These are phyloP conservation scores for Nomada flava DNA, from an alignment of 2,888 invertebrate genomes.

Conservation along the genomic window DNA sequence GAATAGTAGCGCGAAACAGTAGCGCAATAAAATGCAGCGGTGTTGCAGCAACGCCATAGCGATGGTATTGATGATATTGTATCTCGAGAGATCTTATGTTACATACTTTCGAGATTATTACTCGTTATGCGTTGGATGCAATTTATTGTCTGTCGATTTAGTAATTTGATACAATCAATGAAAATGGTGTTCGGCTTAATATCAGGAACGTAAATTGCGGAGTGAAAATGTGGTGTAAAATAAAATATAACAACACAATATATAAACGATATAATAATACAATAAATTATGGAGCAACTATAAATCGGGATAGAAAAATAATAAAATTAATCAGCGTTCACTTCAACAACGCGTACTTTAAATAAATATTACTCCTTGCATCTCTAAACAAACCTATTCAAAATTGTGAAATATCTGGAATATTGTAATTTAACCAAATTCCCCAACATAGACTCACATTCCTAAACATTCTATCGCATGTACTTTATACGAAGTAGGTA, in stretches of 20 bases:
- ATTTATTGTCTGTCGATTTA: not conserved
- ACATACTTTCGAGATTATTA: slow-evolving; percentile 3
- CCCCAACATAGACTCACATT: not conserved
- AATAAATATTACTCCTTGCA: too few relatives aligned
- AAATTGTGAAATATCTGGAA: too few relatives aligned
- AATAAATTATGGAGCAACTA: too few relatives aligned
- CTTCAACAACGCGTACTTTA: too few relatives aligned
- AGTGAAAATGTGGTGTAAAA: not conserved
- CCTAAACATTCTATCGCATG: not conserved
- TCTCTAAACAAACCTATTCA: too few relatives aligned
- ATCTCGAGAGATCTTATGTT: slow-evolving; percentile 1
- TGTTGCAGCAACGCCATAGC: not conserved
- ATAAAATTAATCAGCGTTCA: too few relatives aligned
- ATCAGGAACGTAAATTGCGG: not conserved
- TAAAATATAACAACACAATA: too few relatives aligned
- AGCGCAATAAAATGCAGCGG: slow-evolving; percentile 30
- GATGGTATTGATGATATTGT: slow-evolving; percentile 18
- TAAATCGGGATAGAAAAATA: too few relatives aligned
- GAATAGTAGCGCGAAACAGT: slow-evolving; percentile 30
- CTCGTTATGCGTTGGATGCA: not conserved
- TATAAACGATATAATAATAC: too few relatives aligned
- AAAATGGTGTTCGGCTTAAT: slow-evolving; percentile 2
- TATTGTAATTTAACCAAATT: too few relatives aligned
- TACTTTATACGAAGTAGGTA: too few relatives aligned
- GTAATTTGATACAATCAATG: not conserved